Evolutionary conservation across 2,797 vertebrate species (phyloP).

Genomic region (Danio tinwini): DNA sequence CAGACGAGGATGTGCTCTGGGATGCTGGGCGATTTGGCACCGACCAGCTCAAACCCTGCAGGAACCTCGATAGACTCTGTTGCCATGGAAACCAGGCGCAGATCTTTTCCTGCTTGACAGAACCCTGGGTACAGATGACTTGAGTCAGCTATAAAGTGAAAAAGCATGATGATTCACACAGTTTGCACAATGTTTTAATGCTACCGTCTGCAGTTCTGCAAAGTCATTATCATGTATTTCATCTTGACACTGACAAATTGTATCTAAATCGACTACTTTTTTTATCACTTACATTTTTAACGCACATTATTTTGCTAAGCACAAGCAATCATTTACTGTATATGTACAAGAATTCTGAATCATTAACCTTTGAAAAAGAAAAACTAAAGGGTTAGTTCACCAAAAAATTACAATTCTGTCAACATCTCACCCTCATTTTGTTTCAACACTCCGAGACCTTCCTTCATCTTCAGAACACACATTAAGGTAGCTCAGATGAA

Average conservation of each 20-base stretch:
- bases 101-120: conserved; percentile 98
- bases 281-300: no score
- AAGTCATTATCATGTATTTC: neutral
- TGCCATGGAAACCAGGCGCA: conserved; percentile 92
- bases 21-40: conserved; percentile 93
- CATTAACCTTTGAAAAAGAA: no score
- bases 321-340: no score
- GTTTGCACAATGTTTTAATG: neutral
- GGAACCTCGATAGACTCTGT: conserved; percentile 92
- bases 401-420: no score
- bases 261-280: no score
- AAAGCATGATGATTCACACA: neutral
- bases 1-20: conserved; percentile 96
- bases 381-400: no score
- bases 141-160: conserved; percentile 2
- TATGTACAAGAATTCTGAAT: no score
- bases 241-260: neutral
- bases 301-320: no score
- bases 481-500: no score
- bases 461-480: no score
- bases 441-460: no score
- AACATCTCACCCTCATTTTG: no score
- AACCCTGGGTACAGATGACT: conserved; percentile 81
- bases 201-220: neutral
- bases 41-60: conserved; percentile 92